A percentile compares a stretch with the other conserved stretches of the same genome.
Evolutionary conservation across 2,797 vertebrate genomes (phyloP).

Genomic region (Onychomys torridus): DNA sequence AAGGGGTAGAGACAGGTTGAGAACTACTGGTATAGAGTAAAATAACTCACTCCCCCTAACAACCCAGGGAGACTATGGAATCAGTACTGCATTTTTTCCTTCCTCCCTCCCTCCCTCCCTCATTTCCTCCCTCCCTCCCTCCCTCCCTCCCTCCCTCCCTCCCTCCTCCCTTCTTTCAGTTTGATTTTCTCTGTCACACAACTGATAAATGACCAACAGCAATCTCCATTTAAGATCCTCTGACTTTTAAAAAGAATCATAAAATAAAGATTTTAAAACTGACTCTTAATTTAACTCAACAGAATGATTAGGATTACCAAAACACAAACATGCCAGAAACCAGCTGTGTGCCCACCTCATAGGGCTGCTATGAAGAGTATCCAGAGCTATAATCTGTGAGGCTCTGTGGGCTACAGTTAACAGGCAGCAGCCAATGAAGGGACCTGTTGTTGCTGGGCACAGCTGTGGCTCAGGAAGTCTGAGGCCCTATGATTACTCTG

Average conservation of each 20-base stretch:
- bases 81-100: background rate
- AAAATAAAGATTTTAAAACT: background rate
- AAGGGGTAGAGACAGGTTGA: background rate
- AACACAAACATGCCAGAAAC: background rate
- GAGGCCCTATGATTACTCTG: background rate
- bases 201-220: too few relatives aligned
- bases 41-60: background rate
- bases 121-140: too few relatives aligned
- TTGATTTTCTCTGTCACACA: background rate
- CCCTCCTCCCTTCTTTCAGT: background rate
- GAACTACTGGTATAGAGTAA: background rate
- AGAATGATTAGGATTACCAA: background rate
- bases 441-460: accelerated
- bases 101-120: too few relatives aligned
- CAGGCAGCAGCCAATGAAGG: background rate
- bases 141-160: accelerated
- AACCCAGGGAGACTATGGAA: accelerated
- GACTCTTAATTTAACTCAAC: background rate
- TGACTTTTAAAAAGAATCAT: background rate
- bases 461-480: background rate
- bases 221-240: background rate
- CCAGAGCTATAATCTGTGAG: accelerated
- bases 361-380: too few relatives aligned
- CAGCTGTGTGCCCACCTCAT: accelerated
- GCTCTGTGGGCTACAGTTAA: accelerated